Base-by-base conservation (phyloP, 1,140 invertebrate species). In the Orussus abietinus region DNA sequence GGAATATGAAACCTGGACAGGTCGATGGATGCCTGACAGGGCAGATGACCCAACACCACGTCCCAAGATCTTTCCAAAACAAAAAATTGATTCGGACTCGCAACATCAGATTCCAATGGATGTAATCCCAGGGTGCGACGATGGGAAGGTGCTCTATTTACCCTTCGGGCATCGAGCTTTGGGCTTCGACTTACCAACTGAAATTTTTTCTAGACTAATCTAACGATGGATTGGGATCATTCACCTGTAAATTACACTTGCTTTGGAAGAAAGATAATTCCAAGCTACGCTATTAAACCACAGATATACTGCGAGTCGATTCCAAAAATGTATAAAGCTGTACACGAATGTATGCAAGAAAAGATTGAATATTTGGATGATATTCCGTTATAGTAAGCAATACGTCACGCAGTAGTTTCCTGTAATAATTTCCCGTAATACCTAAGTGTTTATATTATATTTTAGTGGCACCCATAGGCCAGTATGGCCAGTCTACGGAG, bases 401-500 rank as follows among this genome's bases (percentile, higher is more conserved):
- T 28, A 33, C n/a, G 28, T 11, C 12, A 26, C 30, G 15, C 31
- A 3, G 4, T 37, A 31, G 11, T 20, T 48, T 22, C n/a, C n/a
- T n/a, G n/a, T n/a, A n/a, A n/a, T 36, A 7, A 39, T 45, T 9
- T 21, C 26, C 37, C 42, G 11, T 11, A 17, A 29, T 55, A n/a
- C n/a, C n/a, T 49, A 28, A 45, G 4, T 34, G 41, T 13, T 36
- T 15, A 32, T 9, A 34, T 34, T 14, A n/a, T 35, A 49, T 77
- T 79, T 10, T 56, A 91, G 88, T 72, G 90, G 89, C 21, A 65
- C 79, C 19, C 89, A 90, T 67, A 78, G 90, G 51, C 86, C 88
- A 15, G 65, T 89, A 7, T 91, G 89, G 81, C 81, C 89, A 6
- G 71, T 77, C 30, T 94, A 86, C 69, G 91, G 91, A 25, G 85